Evolutionary conservation across 30 jellyfish, hydroid and myxozoan genomes (phyloP), one percentile per base, ranked within the genome.

Genomic region (Turritopsis dohrnii): DNA sequence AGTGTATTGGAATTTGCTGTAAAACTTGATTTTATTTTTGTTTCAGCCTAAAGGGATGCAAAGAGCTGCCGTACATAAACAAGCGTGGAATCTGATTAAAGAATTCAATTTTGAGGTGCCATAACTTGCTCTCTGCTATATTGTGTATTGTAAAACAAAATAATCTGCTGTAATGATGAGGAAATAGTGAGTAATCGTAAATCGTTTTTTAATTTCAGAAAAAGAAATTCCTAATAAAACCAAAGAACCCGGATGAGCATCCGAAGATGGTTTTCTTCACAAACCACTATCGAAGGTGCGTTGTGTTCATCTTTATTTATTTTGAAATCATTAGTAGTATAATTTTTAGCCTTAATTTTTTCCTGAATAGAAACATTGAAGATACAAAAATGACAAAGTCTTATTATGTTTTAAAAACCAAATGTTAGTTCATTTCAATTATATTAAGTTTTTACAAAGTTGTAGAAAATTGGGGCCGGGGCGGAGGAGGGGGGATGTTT

Each of bases 141-240:
- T 69, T 17, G 0, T 69, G 77, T 69, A 7, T 23, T 69, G 30
- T 7, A 9, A 1, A 69, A 69, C 17, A 66, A 66, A 66, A 17
- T 9, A 69, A 7, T 69, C 19, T 69, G 21, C 21, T 21, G 22
- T 60, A 60, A 60, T 18, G n/a, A 54, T 18, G n/a, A 54, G 72
- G 18, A 54, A n/a, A 54, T 54, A 54, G 21, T 60, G 0, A 0
- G 73, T 60, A 23, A 60, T 18, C 0, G 21, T 21, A 18, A 77
- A 54, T 31, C 53, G 52, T 72, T 74, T n/a, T 30, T 29, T 18
- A 20, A 23, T 76, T 52, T 4, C 75, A 90, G 97, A 86, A 90
- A 71, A 90, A 90, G 95, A 90, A 90, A 28, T 90, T 90, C 72
- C 82, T 79, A 0, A 84, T 90, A 21, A 88, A 86, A 53, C 96